These are phyloP conservation scores for Heliopora coerulea DNA, from an alignment of 92 coral and sea anemone species.

Conservation along the genomic window DNA sequence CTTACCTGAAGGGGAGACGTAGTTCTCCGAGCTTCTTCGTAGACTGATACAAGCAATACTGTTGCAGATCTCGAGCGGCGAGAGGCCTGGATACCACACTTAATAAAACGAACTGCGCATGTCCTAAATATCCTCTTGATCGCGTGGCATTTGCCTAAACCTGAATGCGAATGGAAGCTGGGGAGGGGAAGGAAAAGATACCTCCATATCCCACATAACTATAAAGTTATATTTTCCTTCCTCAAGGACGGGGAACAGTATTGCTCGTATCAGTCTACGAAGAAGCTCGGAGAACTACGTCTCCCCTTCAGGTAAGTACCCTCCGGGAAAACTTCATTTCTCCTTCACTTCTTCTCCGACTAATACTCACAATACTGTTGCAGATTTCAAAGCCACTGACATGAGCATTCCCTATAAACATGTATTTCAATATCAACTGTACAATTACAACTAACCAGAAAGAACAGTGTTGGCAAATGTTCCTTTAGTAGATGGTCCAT, in stretches of 20 bases:
- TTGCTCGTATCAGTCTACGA: slow-evolving; percentile 55
- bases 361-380: slow-evolving; percentile 42
- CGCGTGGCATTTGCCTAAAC: slow-evolving; percentile 15
- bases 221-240: not conserved
- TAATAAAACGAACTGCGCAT: too few relatives aligned
- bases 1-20: slow-evolving; percentile 60
- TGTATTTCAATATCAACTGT: too few relatives aligned
- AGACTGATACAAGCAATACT: slow-evolving; percentile 61
- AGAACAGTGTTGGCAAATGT: not conserved
- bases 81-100: too few relatives aligned
- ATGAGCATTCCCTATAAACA: not conserved
- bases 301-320: slow-evolving; percentile 63
- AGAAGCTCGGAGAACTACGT: slow-evolving; percentile 48
- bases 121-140: slow-evolving; percentile 21
- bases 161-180: slow-evolving; percentile 13
- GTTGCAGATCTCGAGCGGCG: slow-evolving; percentile 34
- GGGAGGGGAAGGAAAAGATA: slow-evolving; percentile 14
- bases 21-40: slow-evolving; percentile 54
- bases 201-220: not conserved
- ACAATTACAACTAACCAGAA: not conserved
- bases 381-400: slow-evolving; percentile 19
- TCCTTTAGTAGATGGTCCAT: not conserved
- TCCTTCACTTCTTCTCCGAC: slow-evolving; percentile 41
- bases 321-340: slow-evolving; percentile 54
- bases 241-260: slow-evolving; percentile 25